Conservation (phyloP, 2,113 vertebrate genomes). For the Empidonax alnorum region DNA sequence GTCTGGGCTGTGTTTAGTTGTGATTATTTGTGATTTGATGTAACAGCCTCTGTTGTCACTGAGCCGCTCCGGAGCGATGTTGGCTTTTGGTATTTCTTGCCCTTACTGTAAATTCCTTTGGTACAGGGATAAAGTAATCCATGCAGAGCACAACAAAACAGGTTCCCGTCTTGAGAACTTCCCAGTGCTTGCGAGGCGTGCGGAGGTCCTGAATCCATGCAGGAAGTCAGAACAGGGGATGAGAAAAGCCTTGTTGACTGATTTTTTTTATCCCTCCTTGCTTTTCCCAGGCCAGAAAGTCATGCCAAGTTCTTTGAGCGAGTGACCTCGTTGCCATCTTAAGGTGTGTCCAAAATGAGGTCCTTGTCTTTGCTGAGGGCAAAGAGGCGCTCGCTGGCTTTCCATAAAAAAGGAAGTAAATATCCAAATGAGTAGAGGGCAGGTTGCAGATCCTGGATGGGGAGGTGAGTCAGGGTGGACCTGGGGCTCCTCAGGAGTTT, state of each 20-base stretch:
- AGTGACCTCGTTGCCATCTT: neutral
- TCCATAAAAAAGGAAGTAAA: slow-evolving; percentile 20
- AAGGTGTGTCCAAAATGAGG: slow-evolving; percentile 35
- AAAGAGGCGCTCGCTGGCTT: neutral
- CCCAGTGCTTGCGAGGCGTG: neutral
- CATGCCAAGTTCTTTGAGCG: neutral
- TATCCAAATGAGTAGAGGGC: neutral
- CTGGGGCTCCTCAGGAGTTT: neutral
- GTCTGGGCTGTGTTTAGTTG: neutral
- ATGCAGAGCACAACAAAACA: neutral
- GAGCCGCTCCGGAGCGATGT: neutral
- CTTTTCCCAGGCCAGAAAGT: neutral
- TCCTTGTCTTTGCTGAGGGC: neutral
- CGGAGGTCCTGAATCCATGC: neutral
- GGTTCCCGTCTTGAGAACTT: fast-evolving
- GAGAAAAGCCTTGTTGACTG: neutral
- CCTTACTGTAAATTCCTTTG: neutral
- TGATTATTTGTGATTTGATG: neutral
- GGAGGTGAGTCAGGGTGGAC: neutral
- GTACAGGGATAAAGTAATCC: neutral
- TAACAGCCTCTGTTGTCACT: neutral
- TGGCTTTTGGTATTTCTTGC: slow-evolving; percentile 9
- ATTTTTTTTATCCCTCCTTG: neutral
- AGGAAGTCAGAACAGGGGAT: neutral
- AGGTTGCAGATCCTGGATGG: neutral